These are phyloP conservation scores for Chaenogobius annularis DNA, from an alignment of 2,113 vertebrate species.

Conservation along the genomic window DNA sequence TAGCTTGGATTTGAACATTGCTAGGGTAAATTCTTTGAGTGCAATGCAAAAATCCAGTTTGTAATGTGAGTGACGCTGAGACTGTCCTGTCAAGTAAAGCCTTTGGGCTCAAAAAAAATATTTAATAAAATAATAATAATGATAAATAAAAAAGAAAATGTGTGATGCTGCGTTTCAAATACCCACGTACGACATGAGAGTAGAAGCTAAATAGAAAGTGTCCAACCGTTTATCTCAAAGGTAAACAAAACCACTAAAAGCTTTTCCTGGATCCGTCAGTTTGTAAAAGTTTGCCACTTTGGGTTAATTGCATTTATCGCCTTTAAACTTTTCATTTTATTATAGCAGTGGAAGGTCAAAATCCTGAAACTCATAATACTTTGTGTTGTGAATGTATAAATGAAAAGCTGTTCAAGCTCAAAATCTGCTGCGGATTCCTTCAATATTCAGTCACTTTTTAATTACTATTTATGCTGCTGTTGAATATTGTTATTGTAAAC, in stretches of 20 bases:
- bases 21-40: too few relatives aligned
- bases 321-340: background rate
- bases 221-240: constrained; percentile 1
- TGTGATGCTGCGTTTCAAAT: background rate
- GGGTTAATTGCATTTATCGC: background rate
- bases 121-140: too few relatives aligned
- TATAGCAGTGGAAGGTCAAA: background rate
- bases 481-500: background rate
- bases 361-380: background rate
- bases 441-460: background rate
- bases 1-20: too few relatives aligned
- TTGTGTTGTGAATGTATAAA: background rate
- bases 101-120: too few relatives aligned
- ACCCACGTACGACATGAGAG: background rate
- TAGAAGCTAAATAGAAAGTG: background rate
- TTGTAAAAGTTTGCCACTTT: constrained; percentile 3
- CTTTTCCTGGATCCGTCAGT: background rate
- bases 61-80: too few relatives aligned
- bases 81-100: too few relatives aligned
- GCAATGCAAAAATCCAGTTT: too few relatives aligned
- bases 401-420: background rate
- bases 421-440: background rate
- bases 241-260: background rate
- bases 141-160: background rate
- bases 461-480: background rate